Conservation (phyloP, 2,888 invertebrate genomes). For the Brachyptera putata region DNA sequence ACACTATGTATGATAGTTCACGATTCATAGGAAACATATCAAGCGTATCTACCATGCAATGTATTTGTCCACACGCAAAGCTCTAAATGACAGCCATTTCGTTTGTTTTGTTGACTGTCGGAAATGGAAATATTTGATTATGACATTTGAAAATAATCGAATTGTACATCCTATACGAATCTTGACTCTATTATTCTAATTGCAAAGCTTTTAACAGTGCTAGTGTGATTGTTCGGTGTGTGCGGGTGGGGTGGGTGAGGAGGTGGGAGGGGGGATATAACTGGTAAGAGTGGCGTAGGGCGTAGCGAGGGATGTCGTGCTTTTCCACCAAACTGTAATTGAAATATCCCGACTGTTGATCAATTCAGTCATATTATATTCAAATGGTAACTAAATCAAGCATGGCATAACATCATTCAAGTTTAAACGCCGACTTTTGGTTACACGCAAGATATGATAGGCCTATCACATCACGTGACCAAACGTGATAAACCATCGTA, state of each 20-base stretch:
- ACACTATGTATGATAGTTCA: too few species aligned
- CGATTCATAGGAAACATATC: too few species aligned
- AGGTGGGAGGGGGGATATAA: background rate
- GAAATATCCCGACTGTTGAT: conserved; percentile 24
- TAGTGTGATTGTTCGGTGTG: background rate
- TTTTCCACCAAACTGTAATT: conserved; percentile 17
- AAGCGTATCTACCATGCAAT: too few species aligned
- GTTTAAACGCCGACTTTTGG: too few species aligned
- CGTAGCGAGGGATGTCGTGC: conserved; percentile 10
- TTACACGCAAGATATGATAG: too few species aligned
- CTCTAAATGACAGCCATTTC: too few species aligned
- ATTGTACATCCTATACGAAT: background rate
- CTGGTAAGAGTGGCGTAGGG: too few species aligned
- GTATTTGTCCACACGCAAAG: too few species aligned
- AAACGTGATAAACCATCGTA: too few species aligned
- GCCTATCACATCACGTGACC: too few species aligned
- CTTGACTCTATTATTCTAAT: conserved; percentile 20
- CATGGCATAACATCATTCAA: too few species aligned
- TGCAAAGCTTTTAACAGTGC: conserved; percentile 21
- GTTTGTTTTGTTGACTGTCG: background rate
- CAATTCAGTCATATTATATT: conserved; percentile 7
- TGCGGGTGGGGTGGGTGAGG: background rate
- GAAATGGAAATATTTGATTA: background rate
- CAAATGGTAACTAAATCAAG: too few species aligned
- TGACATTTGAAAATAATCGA: background rate